Base-by-base conservation (phyloP, 2,113 vertebrate genomes). In the Heterotis niloticus region DNA sequence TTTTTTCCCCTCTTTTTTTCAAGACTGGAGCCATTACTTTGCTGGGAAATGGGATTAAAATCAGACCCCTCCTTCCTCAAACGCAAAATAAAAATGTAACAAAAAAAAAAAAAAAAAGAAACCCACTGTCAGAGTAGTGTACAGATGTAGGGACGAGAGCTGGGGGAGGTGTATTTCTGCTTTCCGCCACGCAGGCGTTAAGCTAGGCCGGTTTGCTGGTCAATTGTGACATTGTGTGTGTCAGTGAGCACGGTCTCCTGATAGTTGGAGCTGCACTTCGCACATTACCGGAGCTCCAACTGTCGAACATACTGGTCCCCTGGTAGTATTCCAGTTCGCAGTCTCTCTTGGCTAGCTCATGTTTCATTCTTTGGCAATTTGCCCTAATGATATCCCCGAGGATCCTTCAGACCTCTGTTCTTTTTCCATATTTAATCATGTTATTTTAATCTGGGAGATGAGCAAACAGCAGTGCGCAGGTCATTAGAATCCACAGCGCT, bases 291-390 rank as follows among this genome's bases (percentile, higher is more conserved):
- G 89, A 87, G 91, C 92, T 92, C 92, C 93, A 91, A 90, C 92
- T 94, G 93, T 92, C 92, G 90, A 91, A 86, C 85, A 78, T 90
- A 90, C 88, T 81, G 79, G 91, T 94, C 96, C 96, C 96, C 91
- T 85, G 95, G 94, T 93, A 92, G 91, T 89, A 83, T 87, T 84
- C 92, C 92, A 88, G 95, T 93, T 93, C 92, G 91, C 94, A 92
- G 95, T 91, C 93, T 94, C 94, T 95, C 93, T 95, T 94, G 93
- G 92, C 94, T 94, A 94, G 94, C 95, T 97, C 95, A 94, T 96
- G 96, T 96, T 98, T 98, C 97, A 95, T 95, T 96, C 95, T 95
- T 95, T 96, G 96, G 96, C 97, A 97, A 95, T 98, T 95, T 96
- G 96, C 96, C 96, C 96, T 97, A 96, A 98, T 96, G 95, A 98